These are phyloP conservation scores for Sisyra nigra DNA, from an alignment of 2,888 invertebrate species.

Conservation along the genomic window DNA sequence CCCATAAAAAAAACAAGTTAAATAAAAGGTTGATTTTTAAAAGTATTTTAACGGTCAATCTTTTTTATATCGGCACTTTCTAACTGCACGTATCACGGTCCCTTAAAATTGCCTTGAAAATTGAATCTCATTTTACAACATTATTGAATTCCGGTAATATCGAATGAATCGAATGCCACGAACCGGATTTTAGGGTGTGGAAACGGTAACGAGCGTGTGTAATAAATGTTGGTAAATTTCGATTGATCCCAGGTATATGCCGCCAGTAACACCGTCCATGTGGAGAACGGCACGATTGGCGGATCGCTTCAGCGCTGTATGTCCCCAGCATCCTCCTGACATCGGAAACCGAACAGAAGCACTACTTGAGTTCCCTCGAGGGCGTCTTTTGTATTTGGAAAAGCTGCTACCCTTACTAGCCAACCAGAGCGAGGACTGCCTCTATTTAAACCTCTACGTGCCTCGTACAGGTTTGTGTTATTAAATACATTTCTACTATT, in stretches of 20 bases:
- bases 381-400: conserved; percentile 69
- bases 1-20: no score
- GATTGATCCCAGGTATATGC: conserved; percentile 57
- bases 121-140: no score
- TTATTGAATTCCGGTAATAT: no score
- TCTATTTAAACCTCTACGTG: conserved; percentile 92
- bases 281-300: conserved; percentile 70
- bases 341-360: conserved; percentile 42
- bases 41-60: no score
- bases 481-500: no score
- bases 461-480: conserved; percentile 47
- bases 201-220: neutral
- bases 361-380: conserved; percentile 61
- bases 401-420: conserved; percentile 67
- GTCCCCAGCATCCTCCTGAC: conserved; percentile 64
- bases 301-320: conserved; percentile 70
- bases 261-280: conserved; percentile 80
- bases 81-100: no score
- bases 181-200: conserved; percentile 1
- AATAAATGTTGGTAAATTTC: conserved; percentile 1
- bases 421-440: conserved; percentile 95
- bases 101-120: no score
- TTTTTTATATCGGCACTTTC: no score
- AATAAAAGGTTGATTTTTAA: no score
- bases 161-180: neutral